These are phyloP conservation scores for Theristicus caerulescens DNA, from an alignment of 2,113 vertebrate genomes.

Conservation along the genomic window DNA sequence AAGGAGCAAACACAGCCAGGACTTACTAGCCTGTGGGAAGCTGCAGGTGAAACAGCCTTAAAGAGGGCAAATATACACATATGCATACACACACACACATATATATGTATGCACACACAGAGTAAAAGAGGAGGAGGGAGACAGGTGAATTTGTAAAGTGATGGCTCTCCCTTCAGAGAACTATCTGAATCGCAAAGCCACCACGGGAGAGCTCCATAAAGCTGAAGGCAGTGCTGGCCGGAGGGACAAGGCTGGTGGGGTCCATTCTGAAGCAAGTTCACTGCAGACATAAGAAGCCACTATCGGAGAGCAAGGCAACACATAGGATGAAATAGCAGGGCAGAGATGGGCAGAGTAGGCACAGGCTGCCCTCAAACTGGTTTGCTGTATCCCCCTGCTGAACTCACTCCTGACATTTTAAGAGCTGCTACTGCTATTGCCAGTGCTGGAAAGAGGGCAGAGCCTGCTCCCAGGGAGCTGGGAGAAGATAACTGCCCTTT, in stretches of 20 bases:
- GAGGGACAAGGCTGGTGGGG: not conserved
- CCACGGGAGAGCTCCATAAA: not conserved
- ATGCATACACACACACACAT: rapidly evolving
- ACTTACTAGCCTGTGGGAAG: not conserved
- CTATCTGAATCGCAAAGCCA: not conserved
- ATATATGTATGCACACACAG: not conserved
- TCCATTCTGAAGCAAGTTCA: not conserved
- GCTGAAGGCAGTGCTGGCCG: not conserved
- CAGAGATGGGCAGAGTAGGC: not conserved
- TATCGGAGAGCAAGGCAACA: not conserved
- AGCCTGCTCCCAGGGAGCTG: not conserved
- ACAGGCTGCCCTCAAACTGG: not conserved
- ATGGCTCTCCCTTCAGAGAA: not conserved
- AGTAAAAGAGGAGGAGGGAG: not conserved
- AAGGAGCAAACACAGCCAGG: not conserved
- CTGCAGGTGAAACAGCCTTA: not conserved
- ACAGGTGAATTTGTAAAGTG: not conserved
- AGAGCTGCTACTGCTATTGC: not conserved
- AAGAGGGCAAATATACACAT: not conserved
- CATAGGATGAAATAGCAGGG: not conserved
- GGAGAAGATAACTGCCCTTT: not conserved
- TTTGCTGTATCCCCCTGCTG: not conserved
- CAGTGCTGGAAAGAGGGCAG: not conserved
- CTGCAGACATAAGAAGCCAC: not conserved
- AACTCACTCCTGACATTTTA: not conserved